Base-by-base conservation (phyloP, 37 sponge, comb jelly and placozoan species). In the Tethya wilhelma region DNA sequence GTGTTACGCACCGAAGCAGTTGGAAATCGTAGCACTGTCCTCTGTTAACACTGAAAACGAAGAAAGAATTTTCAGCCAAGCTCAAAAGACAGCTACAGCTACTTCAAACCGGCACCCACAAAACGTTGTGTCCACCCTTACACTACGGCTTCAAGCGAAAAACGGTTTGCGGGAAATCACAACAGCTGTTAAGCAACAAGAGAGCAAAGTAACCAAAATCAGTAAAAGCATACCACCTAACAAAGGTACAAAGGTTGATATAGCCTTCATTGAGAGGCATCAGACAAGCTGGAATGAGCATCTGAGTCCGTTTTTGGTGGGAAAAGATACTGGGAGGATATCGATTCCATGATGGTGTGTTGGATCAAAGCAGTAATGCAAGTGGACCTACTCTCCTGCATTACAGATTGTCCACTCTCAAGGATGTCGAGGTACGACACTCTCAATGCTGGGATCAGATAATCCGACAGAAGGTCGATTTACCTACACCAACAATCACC, bases 61-160 rank as follows among this genome's bases (percentile, higher is more conserved):
- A 23, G 71, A 40, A 17, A 2, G 71, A 12, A 17, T 42, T 29
- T 69, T 69, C 44, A 40, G 30, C 44, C 71, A 69, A 40, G 71
- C 71, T 41, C 42, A 9, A 20, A 69, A 30, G 44, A 23, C 71
- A 14, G 71, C 44, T 22, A 69, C 45, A 8, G 5, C 42, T 41
- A 30, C 71, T 44, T 30, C 30, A 8, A 69, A 69, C 45, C 41
- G 71, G 41, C 71, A 42, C 19, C 71, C 71, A 38, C 71, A 41
- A 5, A 69, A 37, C 30, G 44, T 69, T 23, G 2, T 69, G 2
- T 73, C 57, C 56, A 32, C 74, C 57, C 14, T 31, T 14, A 31
- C 31, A 20, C 56, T 73, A 1, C 55, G 74, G 53, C 74, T 73
- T 2, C 74, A 55, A 31, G 74, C 74, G 4, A 73, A 73, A 53